Evolutionary conservation across 2,888 invertebrate genomes (phyloP).

Genomic region (Pseudeuparius sepicola): DNA sequence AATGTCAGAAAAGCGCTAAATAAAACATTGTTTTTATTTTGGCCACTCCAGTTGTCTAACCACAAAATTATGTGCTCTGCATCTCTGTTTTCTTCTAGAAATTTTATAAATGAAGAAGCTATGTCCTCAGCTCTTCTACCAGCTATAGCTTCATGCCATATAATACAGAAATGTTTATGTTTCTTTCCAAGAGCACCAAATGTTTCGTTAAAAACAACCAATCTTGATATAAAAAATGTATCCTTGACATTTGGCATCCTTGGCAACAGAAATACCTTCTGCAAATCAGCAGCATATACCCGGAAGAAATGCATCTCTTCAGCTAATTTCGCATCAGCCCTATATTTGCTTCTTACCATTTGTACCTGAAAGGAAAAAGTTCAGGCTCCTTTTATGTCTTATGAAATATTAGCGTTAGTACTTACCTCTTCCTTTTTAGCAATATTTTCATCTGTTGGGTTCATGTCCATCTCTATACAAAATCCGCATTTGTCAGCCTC

Average conservation of each 20-base stretch:
- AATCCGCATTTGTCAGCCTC: constrained; percentile 4
- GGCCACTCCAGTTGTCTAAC: constrained; percentile 8
- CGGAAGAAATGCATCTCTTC: neutral
- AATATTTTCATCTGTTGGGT: too few relatives aligned
- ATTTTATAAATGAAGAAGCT: constrained; percentile 5
- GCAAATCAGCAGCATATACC: constrained; percentile 7
- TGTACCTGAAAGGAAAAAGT: too few relatives aligned
- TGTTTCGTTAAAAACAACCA: constrained; percentile 10
- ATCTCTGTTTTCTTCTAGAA: constrained; percentile 7
- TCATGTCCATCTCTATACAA: constrained; percentile 7
- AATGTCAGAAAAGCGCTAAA: too few relatives aligned
- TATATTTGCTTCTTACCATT: too few relatives aligned
- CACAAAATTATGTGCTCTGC: constrained; percentile 6
- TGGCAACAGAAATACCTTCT: constrained; percentile 8
- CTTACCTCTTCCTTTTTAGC: too few relatives aligned
- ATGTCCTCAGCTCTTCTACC: constrained; percentile 8
- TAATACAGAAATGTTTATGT: constrained; percentile 5
- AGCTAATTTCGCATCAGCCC: neutral
- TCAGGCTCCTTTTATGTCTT: too few relatives aligned
- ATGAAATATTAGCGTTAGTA: too few relatives aligned
- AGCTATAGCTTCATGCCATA: constrained; percentile 16
- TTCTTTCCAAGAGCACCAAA: constrained; percentile 8
- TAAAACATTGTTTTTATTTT: constrained; percentile 4
- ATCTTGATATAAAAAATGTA: constrained; percentile 7
- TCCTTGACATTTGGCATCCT: constrained; percentile 9